Percentiles rank a stretch among this genome's conserved stretches.
These are phyloP conservation scores for Cyanoramphus novaezelandiae DNA, from an alignment of 2,113 vertebrate species.

Conservation along the genomic window DNA sequence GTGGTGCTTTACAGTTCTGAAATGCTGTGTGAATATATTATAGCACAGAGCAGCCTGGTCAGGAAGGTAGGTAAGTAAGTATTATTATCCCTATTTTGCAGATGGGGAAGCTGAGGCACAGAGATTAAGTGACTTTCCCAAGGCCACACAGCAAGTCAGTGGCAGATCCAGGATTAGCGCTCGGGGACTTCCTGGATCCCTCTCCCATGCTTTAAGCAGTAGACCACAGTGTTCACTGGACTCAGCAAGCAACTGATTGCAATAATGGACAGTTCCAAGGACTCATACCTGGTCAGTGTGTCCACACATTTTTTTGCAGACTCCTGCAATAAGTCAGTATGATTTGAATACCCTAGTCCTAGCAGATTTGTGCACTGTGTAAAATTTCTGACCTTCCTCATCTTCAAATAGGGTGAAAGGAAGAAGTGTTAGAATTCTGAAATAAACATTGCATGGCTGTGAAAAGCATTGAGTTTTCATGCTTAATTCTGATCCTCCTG, in stretches of 20 bases:
- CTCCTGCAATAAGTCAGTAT: background rate
- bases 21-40: background rate
- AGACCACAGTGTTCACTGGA: slow-evolving; percentile 44
- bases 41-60: background rate
- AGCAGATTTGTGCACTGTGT: background rate
- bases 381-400: background rate
- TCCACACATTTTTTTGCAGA: slow-evolving; percentile 30
- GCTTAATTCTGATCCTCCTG: background rate
- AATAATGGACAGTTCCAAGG: slow-evolving; percentile 58
- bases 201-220: slow-evolving; percentile 42
- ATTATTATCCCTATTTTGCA: slow-evolving; percentile 62
- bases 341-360: background rate
- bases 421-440: background rate
- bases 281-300: slow-evolving; percentile 51
- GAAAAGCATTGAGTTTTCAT: background rate
- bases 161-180: slow-evolving; percentile 37
- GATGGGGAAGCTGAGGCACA: slow-evolving; percentile 59
- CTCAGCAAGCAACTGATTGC: slow-evolving; percentile 50
- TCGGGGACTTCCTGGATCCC: background rate
- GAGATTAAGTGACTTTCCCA: slow-evolving; percentile 61
- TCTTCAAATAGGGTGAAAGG: background rate
- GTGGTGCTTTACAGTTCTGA: background rate
- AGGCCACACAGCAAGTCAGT: slow-evolving; percentile 46
- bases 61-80: slow-evolving; percentile 37
- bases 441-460: background rate